Base-by-base conservation (phyloP, 2,797 vertebrate genomes). In the Streptopelia turtur region DNA sequence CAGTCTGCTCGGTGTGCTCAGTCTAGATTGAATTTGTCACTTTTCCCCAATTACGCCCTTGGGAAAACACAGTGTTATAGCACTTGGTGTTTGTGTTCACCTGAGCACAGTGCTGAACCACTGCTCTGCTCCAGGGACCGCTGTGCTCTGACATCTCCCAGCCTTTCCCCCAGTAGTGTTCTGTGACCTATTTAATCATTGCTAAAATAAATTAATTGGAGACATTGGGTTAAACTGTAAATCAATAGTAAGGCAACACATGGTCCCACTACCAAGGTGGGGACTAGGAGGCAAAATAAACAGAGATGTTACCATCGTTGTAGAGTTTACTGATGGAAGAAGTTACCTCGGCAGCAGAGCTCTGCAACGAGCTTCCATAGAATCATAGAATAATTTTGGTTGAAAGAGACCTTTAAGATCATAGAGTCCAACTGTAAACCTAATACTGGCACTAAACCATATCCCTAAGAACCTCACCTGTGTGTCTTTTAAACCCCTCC, bases 101-200 rank as follows among this genome's bases (percentile, higher is more conserved):
- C 28, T 24, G 4, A 3, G 37, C 57, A 18, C 1, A 0, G 10
- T 28, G 25, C 56, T 91, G 78, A 59, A 22, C 17, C 35, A 1
- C 75, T 11, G 45, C 0, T 0, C 17, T 55, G 1, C 60, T 49
- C 45, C 0, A 0, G 71, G 43, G n/a, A 11, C 8, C 0, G 0
- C 69, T 35, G 55, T 17, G 59, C 60, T 56, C 14, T 23, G 8
- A 12, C 74, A 37, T 50, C 41, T 92, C 60, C 39, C 56, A 30
- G 30, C 39, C 56, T 14, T 79, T 47, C 63, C 87, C 52, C 55
- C 4, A 3, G 16, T 16, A 76, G 6, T 3, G 3, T 66, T 83
- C 68, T 43, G 53, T 70, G 30, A 77, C 37, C 39, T n/a, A 1
- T 47, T 68, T 16, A 52, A 33, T 61, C 13, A 15, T 12, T 50